Evolutionary conservation across 2,888 invertebrate species (phyloP), one percentile per base, ranked within the genome.

Genomic region (Lithophane semibrunnea): DNA sequence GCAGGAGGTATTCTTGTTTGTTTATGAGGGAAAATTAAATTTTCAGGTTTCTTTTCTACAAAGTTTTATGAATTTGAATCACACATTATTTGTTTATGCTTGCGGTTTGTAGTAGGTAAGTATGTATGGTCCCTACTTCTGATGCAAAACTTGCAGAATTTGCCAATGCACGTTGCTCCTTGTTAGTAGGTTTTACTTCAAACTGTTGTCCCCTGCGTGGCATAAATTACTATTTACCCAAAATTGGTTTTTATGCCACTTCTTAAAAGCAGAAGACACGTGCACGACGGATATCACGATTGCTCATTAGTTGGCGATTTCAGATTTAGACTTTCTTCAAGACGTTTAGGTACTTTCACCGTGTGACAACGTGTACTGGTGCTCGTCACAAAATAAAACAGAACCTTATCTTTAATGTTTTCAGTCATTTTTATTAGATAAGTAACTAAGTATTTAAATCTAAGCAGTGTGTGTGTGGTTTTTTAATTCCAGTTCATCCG

Each of bases 401-500:
- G 24, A 63, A 70, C 16, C 12, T 9, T 58, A 52, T 64, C 7
- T 71, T 47, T 52, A 47, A 73, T 63, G 3, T 54, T 65, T 77
- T 79, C 82, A 82, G 82, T 82, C 74, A 69, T 37, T 65, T 81
- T 70, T 75, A 72, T 63, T 73, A 10, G 8, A 3, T 54, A 60
- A 0, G 12, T n/a, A 65, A 21, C 61, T 66, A 37, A 37, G 37
- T 37, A 73, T 80, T 81, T 80, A 81, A 70, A 78, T 66, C 70
- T 94, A 95, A 7, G 95, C 94, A 66, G 90, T 88, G 85, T 95
- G 94, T 37, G 78, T 79, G 83, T 93, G 92, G 88, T 90, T 94
- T 88, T 95, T 96, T 91, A 95, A 93, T 94, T 96, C 96, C 72
- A 96, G 88, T 82, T 94, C 94, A 84, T 95, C 94, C 37, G 76